Evolutionary conservation across 2,113 vertebrate species (phyloP).

Genomic region (Madoqua kirkii): DNA sequence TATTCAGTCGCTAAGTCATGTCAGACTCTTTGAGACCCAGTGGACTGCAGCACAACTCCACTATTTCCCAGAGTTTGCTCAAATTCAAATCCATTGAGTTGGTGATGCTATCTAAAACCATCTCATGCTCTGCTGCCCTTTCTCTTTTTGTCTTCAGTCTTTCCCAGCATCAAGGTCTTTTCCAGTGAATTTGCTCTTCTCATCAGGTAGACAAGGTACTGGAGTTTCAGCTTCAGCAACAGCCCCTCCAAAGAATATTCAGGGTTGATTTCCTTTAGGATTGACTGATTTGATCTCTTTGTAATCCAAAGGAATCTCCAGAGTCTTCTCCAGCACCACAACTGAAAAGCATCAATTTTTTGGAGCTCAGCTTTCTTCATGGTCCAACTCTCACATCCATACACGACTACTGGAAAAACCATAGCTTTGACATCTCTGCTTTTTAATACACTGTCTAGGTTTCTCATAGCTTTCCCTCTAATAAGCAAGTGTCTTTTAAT

Average conservation of each 20-base stretch:
- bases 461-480: neutral
- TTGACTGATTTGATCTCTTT: neutral
- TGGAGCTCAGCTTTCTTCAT: neutral
- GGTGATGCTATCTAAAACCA: neutral
- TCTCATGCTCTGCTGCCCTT: neutral
- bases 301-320: neutral
- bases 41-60: neutral
- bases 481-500: neutral
- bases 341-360: neutral
- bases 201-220: neutral
- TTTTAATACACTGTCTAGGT: neutral
- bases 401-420: neutral
- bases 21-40: neutral
- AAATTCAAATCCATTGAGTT: neutral
- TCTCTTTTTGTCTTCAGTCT: neutral
- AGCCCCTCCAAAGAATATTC: neutral
- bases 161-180: neutral
- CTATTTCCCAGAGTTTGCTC: neutral
- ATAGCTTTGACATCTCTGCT: neutral
- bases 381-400: neutral
- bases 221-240: neutral
- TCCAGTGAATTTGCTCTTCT: neutral
- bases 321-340: neutral
- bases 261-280: neutral
- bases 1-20: neutral